A percentile compares a stretch with the other conserved stretches of the same genome.
Conservation (phyloP, 2,113 vertebrate genomes). For the Carettochelys insculpta region DNA sequence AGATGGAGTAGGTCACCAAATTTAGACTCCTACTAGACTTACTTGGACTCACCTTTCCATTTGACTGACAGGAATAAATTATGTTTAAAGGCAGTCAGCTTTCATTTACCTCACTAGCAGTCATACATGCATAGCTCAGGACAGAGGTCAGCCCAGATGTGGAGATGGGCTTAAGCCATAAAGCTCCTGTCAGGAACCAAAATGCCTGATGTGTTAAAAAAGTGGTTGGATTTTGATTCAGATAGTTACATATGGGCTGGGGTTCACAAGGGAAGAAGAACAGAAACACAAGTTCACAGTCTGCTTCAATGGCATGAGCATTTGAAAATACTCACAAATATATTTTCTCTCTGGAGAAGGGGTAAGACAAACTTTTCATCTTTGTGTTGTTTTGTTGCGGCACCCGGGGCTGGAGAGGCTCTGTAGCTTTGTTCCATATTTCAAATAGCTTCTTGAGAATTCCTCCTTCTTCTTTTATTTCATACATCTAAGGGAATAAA, state of each 20-base stretch:
- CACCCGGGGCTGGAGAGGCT: conserved; percentile 88
- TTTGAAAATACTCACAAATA: conserved; percentile 87
- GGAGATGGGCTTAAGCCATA: not conserved
- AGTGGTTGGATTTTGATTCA: not conserved
- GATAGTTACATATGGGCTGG: not conserved
- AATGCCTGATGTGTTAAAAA: not conserved
- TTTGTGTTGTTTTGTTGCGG: conserved; percentile 78
- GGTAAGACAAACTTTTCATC: conserved; percentile 89
- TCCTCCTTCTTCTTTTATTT: conserved; percentile 85
- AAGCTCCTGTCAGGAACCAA: not conserved
- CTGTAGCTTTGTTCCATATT: conserved; percentile 81
- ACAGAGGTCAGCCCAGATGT: not conserved
- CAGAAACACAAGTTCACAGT: not conserved
- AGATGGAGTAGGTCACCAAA: not conserved
- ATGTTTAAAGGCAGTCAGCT: not conserved
- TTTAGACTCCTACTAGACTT: not conserved
- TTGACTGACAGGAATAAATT: not conserved
- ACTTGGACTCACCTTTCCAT: not conserved
- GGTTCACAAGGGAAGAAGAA: not conserved
- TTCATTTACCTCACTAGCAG: not conserved
- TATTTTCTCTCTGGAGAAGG: conserved; percentile 94
- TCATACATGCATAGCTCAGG: not conserved
- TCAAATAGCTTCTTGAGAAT: conserved; percentile 80
- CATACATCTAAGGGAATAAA: conserved; percentile 82
- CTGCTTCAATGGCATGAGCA: not conserved